These are phyloP conservation scores for Benitochromis conjunctus DNA, from an alignment of 2,113 vertebrate genomes.

Conservation along the genomic window DNA sequence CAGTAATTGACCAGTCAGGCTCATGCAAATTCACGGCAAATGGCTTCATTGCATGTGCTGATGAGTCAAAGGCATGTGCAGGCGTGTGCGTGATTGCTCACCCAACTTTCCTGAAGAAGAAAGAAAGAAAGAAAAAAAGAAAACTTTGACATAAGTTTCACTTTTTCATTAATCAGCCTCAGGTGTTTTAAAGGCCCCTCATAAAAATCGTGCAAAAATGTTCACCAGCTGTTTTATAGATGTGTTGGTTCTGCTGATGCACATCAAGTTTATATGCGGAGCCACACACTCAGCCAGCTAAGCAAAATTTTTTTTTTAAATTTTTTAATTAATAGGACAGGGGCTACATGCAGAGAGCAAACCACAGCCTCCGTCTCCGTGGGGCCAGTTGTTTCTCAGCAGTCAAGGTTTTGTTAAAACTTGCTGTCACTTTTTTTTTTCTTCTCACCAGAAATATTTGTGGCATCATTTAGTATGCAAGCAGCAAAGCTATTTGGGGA, in stretches of 20 bases:
- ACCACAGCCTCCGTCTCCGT: constrained; percentile 31
- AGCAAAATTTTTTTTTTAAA: constrained; percentile 63
- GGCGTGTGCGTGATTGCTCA: constrained; percentile 6
- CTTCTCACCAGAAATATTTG: neutral
- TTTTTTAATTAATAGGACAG: constrained; percentile 68
- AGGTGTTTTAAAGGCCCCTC: constrained; percentile 1
- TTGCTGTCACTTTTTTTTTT: constrained; percentile 24
- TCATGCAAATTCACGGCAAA: constrained; percentile 43
- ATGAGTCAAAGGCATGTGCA: constrained; percentile 52
- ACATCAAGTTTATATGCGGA: constrained; percentile 44
- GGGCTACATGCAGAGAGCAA: constrained; percentile 54
- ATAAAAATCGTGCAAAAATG: constrained; percentile 27
- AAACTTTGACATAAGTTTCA: neutral
- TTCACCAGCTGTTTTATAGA: constrained; percentile 58
- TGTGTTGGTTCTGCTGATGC: constrained; percentile 38
- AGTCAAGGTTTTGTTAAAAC: constrained; percentile 36
- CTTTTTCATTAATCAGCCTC: neutral
- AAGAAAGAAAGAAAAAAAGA: neutral
- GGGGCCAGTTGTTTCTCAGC: constrained; percentile 26
- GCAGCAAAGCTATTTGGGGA: neutral
- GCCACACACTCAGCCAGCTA: constrained; percentile 65
- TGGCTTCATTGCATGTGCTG: constrained; percentile 39
- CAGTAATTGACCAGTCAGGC: constrained; percentile 24
- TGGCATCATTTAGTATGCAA: constrained; percentile 5
- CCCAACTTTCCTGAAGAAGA: neutral